Percentiles rank a stretch among this genome's conserved stretches.
These are phyloP conservation scores for Leucosticte australis DNA, from an alignment of 2,113 vertebrate genomes.

Conservation along the genomic window DNA sequence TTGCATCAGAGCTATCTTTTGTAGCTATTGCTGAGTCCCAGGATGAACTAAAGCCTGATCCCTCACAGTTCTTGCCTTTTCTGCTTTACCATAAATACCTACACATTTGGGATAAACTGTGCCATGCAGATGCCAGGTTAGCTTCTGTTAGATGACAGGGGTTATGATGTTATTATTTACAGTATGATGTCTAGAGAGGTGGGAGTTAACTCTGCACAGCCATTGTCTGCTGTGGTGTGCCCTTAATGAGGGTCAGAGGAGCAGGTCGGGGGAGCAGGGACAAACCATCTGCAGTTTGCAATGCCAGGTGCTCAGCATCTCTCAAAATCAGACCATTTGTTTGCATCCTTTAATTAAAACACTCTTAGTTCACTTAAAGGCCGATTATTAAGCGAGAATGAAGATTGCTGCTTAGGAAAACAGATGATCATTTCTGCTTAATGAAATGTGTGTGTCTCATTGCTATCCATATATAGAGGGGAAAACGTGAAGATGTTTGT, in stretches of 20 bases:
- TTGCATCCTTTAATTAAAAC: slow-evolving; percentile 19
- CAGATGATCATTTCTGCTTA: slow-evolving; percentile 6
- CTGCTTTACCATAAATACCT: neutral
- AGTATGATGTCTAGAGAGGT: neutral
- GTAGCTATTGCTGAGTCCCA: neutral
- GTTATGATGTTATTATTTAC: neutral
- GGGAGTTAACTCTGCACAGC: neutral
- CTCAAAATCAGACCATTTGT: neutral
- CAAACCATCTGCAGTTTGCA: neutral
- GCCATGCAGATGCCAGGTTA: neutral
- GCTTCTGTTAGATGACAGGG: neutral
- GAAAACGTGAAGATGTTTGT: neutral
- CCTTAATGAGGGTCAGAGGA: neutral
- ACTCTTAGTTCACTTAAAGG: neutral
- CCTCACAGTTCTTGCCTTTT: neutral
- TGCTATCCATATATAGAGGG: neutral
- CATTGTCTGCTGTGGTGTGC: neutral
- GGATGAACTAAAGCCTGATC: neutral
- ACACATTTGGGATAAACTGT: neutral
- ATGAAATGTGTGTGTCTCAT: neutral
- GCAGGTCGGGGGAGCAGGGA: neutral
- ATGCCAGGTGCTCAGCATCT: neutral
- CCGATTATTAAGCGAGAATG: slow-evolving; percentile 33
- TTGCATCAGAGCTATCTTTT: neutral
- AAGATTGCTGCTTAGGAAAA: slow-evolving; percentile 14